Evolutionary conservation across 2,888 invertebrate species (phyloP).

Genomic region (Stictocephala bisonia): DNA sequence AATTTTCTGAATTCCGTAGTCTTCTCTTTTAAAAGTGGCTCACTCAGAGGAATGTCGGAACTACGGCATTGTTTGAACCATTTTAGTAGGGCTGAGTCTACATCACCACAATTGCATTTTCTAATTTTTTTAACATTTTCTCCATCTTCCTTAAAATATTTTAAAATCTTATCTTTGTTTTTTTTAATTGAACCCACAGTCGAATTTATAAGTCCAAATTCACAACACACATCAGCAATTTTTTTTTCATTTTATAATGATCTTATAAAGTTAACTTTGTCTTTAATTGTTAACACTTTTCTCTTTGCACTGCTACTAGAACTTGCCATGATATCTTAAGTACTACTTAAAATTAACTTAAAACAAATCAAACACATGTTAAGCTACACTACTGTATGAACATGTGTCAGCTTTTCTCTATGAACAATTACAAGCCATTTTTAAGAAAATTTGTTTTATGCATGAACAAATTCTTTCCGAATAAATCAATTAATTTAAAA

Average conservation of each 20-base stretch:
- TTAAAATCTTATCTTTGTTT: constrained; percentile 17
- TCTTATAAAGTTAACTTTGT: constrained; percentile 19
- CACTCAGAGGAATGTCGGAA: constrained; percentile 16
- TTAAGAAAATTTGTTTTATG: no score
- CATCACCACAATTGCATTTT: constrained; percentile 1
- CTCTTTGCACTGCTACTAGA: constrained; percentile 15
- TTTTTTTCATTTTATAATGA: constrained; percentile 6
- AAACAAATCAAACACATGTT: no score
- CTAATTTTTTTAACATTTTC: constrained; percentile 22
- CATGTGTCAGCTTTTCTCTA: no score
- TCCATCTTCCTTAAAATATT: constrained; percentile 5
- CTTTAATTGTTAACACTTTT: constrained; percentile 19
- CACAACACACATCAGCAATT: constrained; percentile 11
- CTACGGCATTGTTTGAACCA: constrained; percentile 33
- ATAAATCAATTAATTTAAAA: no score
- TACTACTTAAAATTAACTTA: no score
- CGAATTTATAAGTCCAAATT: constrained; percentile 20
- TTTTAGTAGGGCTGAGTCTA: constrained; percentile 34
- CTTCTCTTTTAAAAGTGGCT: constrained; percentile 13
- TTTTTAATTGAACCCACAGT: constrained; percentile 36
- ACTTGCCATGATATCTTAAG: no score
- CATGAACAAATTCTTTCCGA: no score
- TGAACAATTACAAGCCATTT: no score
- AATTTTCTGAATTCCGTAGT: constrained; percentile 16
- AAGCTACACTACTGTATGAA: no score